Evolutionary conservation across 2,113 vertebrate species (phyloP).

Genomic region (Cygnus atratus): DNA sequence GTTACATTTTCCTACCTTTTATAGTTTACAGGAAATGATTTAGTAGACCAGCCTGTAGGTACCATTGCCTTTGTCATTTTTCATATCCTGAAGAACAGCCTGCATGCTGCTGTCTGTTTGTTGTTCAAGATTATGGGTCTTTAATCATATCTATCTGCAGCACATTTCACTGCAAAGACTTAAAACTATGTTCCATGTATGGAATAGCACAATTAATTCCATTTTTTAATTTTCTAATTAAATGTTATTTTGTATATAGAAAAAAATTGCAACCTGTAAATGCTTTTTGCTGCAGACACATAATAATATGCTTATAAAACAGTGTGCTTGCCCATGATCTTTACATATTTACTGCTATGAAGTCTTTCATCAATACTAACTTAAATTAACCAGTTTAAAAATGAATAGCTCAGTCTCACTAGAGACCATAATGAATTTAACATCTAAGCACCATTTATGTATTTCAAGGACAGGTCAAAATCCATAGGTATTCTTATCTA

Average conservation of each 20-base stretch:
- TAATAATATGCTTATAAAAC: not conserved
- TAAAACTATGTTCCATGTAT: not conserved
- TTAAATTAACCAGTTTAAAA: constrained; percentile 17
- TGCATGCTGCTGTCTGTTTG: not conserved
- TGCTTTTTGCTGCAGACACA: not conserved
- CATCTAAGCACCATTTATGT: constrained; percentile 3
- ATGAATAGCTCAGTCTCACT: constrained; percentile 9
- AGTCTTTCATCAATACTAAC: constrained; percentile 9
- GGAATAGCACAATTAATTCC: not conserved
- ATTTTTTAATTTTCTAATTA: not conserved
- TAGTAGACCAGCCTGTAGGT: not conserved
- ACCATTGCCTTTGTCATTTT: not conserved
- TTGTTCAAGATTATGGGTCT: not conserved
- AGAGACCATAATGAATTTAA: constrained; percentile 26
- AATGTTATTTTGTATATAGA: not conserved
- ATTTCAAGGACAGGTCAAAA: constrained; percentile 45
- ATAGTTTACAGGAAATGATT: not conserved
- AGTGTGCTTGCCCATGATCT: not conserved
- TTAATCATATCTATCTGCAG: not conserved
- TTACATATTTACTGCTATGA: not conserved
- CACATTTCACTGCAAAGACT: not conserved
- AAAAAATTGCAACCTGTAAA: not conserved
- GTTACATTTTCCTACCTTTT: not conserved
- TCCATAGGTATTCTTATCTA: not conserved
- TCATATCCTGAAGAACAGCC: not conserved